A percentile compares a stretch with the other conserved stretches of the same genome.
These are phyloP conservation scores for Phalera bucephala DNA, from an alignment of 2,888 invertebrate genomes.

Conservation along the genomic window DNA sequence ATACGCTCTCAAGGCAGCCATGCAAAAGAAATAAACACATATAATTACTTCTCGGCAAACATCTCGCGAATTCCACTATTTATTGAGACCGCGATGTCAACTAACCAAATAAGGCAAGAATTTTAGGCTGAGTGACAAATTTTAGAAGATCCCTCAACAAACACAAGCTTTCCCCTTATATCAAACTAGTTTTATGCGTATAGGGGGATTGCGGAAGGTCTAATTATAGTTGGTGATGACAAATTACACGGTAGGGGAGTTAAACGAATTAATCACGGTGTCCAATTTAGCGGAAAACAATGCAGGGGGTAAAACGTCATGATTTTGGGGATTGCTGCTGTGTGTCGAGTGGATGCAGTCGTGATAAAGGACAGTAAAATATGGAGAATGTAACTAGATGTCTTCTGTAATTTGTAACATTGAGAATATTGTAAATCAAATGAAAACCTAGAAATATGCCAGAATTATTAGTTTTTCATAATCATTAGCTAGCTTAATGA, in stretches of 20 bases:
- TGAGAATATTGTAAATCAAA: too few relatives aligned
- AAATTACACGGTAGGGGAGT: constrained; percentile 72
- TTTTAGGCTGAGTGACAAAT: constrained; percentile 44
- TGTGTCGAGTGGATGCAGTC: constrained; percentile 25
- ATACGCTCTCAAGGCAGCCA: constrained; percentile 16
- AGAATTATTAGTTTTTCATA: too few relatives aligned
- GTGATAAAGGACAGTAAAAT: constrained; percentile 11
- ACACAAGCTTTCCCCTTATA: constrained; percentile 6
- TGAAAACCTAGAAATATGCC: too few relatives aligned
- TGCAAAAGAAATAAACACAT: constrained; percentile 41
- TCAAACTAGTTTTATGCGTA: constrained; percentile 4
- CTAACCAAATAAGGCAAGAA: constrained; percentile 67
- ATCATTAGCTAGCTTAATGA: too few relatives aligned
- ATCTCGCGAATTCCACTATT: constrained; percentile 59
- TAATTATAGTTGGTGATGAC: constrained; percentile 51
- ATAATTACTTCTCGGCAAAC: constrained; percentile 53
- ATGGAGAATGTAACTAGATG: constrained; percentile 16
- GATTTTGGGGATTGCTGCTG: constrained; percentile 49
- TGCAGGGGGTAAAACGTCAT: constrained; percentile 46
- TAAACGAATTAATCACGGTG: constrained; percentile 75
- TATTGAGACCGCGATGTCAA: constrained; percentile 64
- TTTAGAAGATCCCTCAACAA: constrained; percentile 26
- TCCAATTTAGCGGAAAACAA: constrained; percentile 80
- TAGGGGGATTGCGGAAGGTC: constrained; percentile 32
- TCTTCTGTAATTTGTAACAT: constrained; percentile 5